phyloP scores from a whole-genome alignment of 2,113 vertebrate genomes.

The Cavia porcellus region DNA sequence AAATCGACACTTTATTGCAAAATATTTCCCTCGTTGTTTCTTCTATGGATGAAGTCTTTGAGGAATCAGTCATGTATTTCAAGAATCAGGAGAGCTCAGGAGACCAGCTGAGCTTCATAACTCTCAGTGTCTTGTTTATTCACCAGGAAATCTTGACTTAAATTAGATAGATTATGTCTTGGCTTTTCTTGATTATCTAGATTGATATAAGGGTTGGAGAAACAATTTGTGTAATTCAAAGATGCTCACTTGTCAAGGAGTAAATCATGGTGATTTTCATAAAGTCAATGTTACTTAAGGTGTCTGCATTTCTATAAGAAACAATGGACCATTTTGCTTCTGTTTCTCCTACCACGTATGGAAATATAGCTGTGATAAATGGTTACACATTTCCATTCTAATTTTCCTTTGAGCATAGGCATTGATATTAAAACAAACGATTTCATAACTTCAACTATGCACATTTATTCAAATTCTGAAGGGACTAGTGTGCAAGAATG shows the following conservation, averaged over 20 bases:
- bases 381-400: conserved; percentile 1
- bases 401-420: neutral
- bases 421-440: neutral
- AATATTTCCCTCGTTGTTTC: conserved; percentile 57
- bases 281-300: conserved; percentile 75
- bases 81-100: conserved; percentile 63
- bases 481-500: neutral
- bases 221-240: conserved; percentile 83
- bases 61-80: conserved; percentile 73
- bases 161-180: conserved; percentile 81
- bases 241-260: conserved; percentile 76
- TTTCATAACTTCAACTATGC: conserved; percentile 40
- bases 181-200: conserved; percentile 82
- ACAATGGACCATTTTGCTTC: conserved; percentile 64
- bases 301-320: conserved; percentile 51
- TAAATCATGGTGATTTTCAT: conserved; percentile 84
- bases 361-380: conserved; percentile 60
- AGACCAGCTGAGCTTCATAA: conserved; percentile 66
- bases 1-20: conserved; percentile 54
- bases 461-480: conserved; percentile 41
- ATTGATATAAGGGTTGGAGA: conserved; percentile 80
- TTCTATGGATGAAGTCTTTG: conserved; percentile 60
- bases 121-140: conserved; percentile 83
- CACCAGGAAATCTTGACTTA: conserved; percentile 78
- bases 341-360: conserved; percentile 23